These are phyloP conservation scores for Cheilosia vernalis DNA, from an alignment of 2,888 invertebrate genomes.

Conservation along the genomic window DNA sequence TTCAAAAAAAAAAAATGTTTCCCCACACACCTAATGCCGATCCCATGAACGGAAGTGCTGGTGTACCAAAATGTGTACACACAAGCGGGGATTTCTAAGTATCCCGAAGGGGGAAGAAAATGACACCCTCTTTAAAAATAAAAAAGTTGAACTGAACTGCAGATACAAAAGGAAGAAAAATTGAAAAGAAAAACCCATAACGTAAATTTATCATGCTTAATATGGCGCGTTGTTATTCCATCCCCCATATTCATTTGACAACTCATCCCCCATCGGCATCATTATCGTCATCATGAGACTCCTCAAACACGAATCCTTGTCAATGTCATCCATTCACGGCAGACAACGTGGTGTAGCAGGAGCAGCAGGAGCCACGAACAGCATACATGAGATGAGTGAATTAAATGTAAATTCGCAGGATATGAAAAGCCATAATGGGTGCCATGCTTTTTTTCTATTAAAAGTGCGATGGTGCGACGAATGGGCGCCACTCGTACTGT, in stretches of 20 bases:
- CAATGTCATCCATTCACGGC: conserved; percentile 68
- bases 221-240: conserved; percentile 74
- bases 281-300: conserved; percentile 75
- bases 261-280: conserved; percentile 71
- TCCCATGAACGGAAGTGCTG: conserved; percentile 60
- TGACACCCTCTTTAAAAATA: conserved; percentile 62
- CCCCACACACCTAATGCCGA: conserved; percentile 46
- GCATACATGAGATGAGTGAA: conserved; percentile 69
- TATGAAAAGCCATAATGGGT: conserved; percentile 74
- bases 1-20: conserved; percentile 64
- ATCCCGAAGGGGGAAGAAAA: conserved; percentile 72
- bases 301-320: conserved; percentile 73
- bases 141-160: conserved; percentile 26
- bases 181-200: conserved; percentile 61
- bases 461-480: conserved; percentile 74
- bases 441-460: conserved; percentile 61
- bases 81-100: conserved; percentile 51
- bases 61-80: conserved; percentile 52
- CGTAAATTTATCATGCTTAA: conserved; percentile 75
- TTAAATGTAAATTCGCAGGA: conserved; percentile 75
- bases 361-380: conserved; percentile 23
- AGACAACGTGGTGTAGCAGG: conserved; percentile 25
- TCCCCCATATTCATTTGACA: conserved; percentile 35
- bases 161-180: conserved; percentile 30
- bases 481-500: conserved; percentile 79